phyloP scores from a whole-genome alignment of 2,888 invertebrate genomes.

The Drosophila fulvimacula region DNA sequence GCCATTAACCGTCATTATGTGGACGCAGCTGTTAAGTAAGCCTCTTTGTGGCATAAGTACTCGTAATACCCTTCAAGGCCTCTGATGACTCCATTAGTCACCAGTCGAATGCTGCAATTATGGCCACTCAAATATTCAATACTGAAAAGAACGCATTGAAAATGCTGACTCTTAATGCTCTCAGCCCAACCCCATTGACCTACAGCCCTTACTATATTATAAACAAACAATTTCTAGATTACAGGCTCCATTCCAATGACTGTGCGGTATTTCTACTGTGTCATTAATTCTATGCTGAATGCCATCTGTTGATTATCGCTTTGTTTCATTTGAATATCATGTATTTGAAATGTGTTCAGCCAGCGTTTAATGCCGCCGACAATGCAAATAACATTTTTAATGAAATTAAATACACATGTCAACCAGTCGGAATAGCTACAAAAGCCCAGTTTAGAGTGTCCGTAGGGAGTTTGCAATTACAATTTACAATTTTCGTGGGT shows the following conservation, averaged over 20 bases:
- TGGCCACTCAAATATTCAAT: not conserved
- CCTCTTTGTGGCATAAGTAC: slow-evolving; percentile 1
- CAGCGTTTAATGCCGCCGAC: slow-evolving; percentile 40
- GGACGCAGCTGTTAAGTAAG: slow-evolving; percentile 7
- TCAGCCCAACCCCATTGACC: too few species aligned
- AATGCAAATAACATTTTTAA: slow-evolving; percentile 45
- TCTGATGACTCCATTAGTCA: not conserved
- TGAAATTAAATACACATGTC: slow-evolving; percentile 59
- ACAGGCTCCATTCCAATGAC: not conserved
- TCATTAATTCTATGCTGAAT: not conserved
- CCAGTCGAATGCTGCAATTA: not conserved
- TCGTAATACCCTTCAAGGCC: slow-evolving; percentile 1
- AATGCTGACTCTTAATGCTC: too few species aligned
- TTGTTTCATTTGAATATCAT: slow-evolving; percentile 29
- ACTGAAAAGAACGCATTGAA: not conserved
- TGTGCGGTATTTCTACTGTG: not conserved
- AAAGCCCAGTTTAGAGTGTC: slow-evolving; percentile 19
- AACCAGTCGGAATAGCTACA: slow-evolving; percentile 20
- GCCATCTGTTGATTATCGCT: slow-evolving; percentile 23
- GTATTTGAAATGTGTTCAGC: slow-evolving; percentile 28
- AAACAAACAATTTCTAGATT: not conserved
- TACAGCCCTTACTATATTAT: not conserved
- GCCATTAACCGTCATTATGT: slow-evolving; percentile 23
- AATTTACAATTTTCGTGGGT: slow-evolving; percentile 67
- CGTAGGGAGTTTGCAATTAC: slow-evolving; percentile 61